Evolutionary conservation across 1,140 invertebrate genomes (phyloP), one percentile per base, ranked within the genome.

Genomic region (Drosophila ogumai): DNA sequence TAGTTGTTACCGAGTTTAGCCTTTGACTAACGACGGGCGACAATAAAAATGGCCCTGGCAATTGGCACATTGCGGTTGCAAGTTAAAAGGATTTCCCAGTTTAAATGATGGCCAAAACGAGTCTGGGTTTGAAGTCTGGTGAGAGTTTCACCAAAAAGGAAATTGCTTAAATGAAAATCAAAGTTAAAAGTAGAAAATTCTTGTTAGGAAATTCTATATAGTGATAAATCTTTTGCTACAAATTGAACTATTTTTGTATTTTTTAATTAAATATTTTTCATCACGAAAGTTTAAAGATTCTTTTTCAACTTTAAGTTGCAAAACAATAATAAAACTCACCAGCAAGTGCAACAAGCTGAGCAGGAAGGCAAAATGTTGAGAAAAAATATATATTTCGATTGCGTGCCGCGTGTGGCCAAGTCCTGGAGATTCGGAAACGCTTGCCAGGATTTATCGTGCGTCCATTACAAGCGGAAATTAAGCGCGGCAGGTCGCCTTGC

Each of bases 381-480:
- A 63, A 81, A 82, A 73, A 12, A 88, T 57, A 73, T 80, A 74
- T 73, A 79, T 85, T 86, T 75, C 74, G 58, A 43, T 86, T 65
- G 77, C 75, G 69, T 82, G 79, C 84, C 63, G 75, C 75, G 44
- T 19, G 54, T 59, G 64, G 61, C 63, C 19, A 69, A 67, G 46
- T 54, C 54, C 60, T 65, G 65, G 36, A 54, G 65, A 66, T 74
- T 56, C 75, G 84, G 85, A 90, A 88, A 85, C 59, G 73, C 69
- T 88, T 64, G 86, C 85, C 81, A 90, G 77, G 85, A 88, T 88
- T 88, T 88, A 88, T 90, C 77, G 85, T 90, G 81, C 85, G 81
- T 90, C 85, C 85, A 88, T 90, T 88, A 90, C 85, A 88, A 88
- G 85, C 85, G 85, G 85, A 88, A 88, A 88, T 88, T 90, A 90